A percentile compares a stretch with the other conserved stretches of the same genome.
Conservation (phyloP, 2,797 vertebrate species). For the Darevskia nairensis region DNA sequence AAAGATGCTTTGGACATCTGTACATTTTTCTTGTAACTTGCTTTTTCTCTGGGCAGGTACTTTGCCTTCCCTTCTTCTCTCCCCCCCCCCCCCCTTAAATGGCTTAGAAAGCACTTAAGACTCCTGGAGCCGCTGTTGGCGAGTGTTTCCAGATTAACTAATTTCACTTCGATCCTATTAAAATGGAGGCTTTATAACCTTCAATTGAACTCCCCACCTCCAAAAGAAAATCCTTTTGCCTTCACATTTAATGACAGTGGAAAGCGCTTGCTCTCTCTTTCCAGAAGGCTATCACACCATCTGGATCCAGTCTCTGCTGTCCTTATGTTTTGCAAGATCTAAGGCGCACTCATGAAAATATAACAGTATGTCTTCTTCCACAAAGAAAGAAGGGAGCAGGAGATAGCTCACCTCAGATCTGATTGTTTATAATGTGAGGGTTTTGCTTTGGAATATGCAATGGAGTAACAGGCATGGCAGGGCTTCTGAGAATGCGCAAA, state of each 20-base stretch:
- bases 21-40: background rate
- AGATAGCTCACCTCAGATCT: background rate
- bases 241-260: slow-evolving; percentile 50
- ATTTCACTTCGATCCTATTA: slow-evolving; percentile 77
- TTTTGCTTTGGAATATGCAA: background rate
- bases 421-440: background rate
- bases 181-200: slow-evolving; percentile 72
- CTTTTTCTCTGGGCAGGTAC: background rate
- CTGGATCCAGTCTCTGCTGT: background rate
- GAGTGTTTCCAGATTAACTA: slow-evolving; percentile 75
- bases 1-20: background rate
- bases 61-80: background rate
- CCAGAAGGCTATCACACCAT: background rate
- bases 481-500: background rate
- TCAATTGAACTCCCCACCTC: slow-evolving; percentile 66
- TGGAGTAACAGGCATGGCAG: background rate
- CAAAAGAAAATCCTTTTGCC: slow-evolving; percentile 58
- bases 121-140: slow-evolving; percentile 47
- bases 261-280: slow-evolving; percentile 34
- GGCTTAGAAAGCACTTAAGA: slow-evolving; percentile 74
- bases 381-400: background rate
- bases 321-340: slow-evolving; percentile 2
- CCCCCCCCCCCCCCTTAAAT: slow-evolving; percentile 56
- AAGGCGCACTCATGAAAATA: background rate
- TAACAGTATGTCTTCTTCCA: background rate